These are phyloP conservation scores for Ormyrus labotus DNA, from an alignment of 2,888 invertebrate genomes.

Conservation along the genomic window DNA sequence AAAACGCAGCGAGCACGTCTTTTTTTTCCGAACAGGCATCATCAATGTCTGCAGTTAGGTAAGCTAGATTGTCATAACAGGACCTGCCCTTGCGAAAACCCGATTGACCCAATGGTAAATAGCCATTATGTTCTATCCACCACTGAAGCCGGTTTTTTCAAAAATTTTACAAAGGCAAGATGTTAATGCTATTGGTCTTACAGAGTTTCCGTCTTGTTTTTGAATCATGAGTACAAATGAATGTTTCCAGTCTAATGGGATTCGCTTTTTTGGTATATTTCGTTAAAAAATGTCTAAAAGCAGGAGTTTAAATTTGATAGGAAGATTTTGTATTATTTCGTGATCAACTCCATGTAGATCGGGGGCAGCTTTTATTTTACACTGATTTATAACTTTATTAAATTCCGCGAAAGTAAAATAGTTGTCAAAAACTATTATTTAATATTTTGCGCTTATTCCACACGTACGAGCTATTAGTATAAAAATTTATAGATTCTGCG, in stretches of 20 bases:
- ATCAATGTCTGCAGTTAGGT: background rate
- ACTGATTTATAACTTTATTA: background rate
- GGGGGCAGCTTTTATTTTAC: background rate
- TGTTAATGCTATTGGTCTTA: too few relatives aligned
- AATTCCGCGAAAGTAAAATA: slow-evolving; percentile 16
- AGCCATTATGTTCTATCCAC: slow-evolving; percentile 7
- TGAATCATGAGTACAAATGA: too few relatives aligned
- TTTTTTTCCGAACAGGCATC: background rate
- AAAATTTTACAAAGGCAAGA: too few relatives aligned
- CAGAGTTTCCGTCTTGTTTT: too few relatives aligned
- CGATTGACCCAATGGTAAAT: background rate
- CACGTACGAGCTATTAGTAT: background rate
- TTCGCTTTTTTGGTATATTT: slow-evolving; percentile 3
- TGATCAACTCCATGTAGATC: too few relatives aligned
- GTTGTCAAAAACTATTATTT: background rate
- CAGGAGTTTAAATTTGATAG: too few relatives aligned
- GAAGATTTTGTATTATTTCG: too few relatives aligned
- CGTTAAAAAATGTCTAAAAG: background rate
- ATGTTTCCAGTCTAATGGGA: background rate
- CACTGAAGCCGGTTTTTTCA: background rate
- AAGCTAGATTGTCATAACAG: slow-evolving; percentile 6
- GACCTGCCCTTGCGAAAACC: slow-evolving; percentile 16
- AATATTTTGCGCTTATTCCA: background rate
- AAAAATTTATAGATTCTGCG: background rate
- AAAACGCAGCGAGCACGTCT: background rate